Conservation (phyloP, 2,888 invertebrate genomes). For the Stictocephala bisonia region DNA sequence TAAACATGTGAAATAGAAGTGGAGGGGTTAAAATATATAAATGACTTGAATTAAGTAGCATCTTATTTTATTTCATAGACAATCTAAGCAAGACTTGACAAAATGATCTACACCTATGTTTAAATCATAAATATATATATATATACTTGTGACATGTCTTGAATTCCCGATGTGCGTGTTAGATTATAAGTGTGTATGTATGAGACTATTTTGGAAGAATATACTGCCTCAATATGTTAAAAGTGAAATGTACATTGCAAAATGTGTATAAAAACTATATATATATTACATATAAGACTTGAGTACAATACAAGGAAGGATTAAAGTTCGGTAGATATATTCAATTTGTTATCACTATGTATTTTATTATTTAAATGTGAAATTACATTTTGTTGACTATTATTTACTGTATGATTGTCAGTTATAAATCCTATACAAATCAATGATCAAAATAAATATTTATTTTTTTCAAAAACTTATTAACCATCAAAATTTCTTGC, state of each 20-base stretch:
- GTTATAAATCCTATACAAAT: conserved; percentile 23
- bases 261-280: conserved; percentile 42
- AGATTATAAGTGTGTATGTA: conserved; percentile 30
- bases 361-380: conserved; percentile 41
- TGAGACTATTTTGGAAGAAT: conserved; percentile 39
- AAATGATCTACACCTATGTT: conserved; percentile 15
- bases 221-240: conserved; percentile 45
- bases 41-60: conserved; percentile 11
- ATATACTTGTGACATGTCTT: conserved; percentile 20
- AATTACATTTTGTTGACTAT: conserved; percentile 41
- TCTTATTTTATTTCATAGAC: conserved; percentile 43
- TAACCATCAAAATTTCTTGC: too few relatives aligned
- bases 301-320: conserved; percentile 41
- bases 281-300: conserved; percentile 41
- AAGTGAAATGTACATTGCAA: conserved; percentile 38
- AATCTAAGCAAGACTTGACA: conserved; percentile 42
- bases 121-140: conserved; percentile 19
- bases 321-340: conserved; percentile 42
- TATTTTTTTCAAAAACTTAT: too few relatives aligned
- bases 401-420: conserved; percentile 14
- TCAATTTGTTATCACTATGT: conserved; percentile 41
- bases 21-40: neutral
- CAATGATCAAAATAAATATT: too few relatives aligned
- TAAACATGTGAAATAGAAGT: conserved; percentile 2
- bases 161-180: conserved; percentile 31